Base-by-base conservation (phyloP, 2,797 vertebrate genomes). In the Merluccius polli region DNA sequence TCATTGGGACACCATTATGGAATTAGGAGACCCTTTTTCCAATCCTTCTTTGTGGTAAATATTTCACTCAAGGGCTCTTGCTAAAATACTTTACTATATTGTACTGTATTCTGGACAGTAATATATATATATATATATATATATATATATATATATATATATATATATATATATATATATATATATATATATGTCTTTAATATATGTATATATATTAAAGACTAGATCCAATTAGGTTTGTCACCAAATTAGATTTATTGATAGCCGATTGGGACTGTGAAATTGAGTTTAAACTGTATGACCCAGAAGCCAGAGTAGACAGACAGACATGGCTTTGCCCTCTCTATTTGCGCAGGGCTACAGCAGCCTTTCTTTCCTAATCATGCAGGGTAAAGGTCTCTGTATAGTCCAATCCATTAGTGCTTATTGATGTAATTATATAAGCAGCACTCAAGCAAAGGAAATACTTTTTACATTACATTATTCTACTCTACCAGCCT, bases 311-410 rank as follows among this genome's bases (percentile, higher is more conserved):
- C 9, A 73, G 75, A 30, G 38, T 35, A 70, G 79, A 44, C 35
- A 68, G 63, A 24, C 38, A 70, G 67, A 75, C 74, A 69, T 80
- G 79, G 82, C 76, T 79, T 11, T 71, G 70, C 38, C 69, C 38
- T 44, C 59, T 16, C 10, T n/a, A 21, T 36, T 69, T n/a, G 48
- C 44, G 27, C 71, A 73, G 24, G 65, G 13, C 68, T 70, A 8
- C 21, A 52, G n/a, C 4, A 29, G 69, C 70, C 18, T 44, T 78
- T 78, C 76, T 82, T 87, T 21, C 77, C 59, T 44, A 78, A 87
- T 84, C 2, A 1, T 68, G 74, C 3, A 7, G 78, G 18, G 36
- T 79, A 85, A 87, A 87, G 82, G 73, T 83, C 48, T 74, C 12
- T 15, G 13, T 79, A 74, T 74, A 38, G 82, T 81, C 31, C 16